Percentiles rank a stretch among this genome's conserved stretches.
Evolutionary conservation across 2,888 invertebrate species (phyloP).

Genomic region (Rhimphoctona megacephalus): DNA sequence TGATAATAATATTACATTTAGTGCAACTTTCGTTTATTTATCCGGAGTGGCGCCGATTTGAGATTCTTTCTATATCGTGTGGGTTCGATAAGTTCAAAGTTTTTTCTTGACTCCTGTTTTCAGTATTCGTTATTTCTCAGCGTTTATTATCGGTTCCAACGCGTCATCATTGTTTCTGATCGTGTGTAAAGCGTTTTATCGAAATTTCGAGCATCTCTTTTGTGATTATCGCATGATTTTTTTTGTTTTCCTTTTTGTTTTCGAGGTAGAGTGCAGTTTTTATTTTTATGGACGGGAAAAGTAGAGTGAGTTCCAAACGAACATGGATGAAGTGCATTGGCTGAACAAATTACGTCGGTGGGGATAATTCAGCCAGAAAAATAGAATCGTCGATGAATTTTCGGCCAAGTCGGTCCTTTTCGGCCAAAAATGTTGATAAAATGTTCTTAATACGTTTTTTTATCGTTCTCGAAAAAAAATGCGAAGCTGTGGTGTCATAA

Average conservation of each 20-base stretch:
- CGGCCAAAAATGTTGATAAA: not conserved
- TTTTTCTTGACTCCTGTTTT: not conserved
- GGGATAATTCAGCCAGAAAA: not conserved
- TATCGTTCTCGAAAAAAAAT: not conserved
- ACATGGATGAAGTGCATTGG: not conserved
- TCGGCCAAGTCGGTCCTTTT: not conserved
- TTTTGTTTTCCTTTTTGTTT: not conserved
- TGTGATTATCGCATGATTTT: not conserved
- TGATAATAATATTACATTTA: too few relatives aligned
- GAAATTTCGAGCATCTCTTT: not conserved
- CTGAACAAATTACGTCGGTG: not conserved
- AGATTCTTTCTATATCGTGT: not conserved
- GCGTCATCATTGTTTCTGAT: not conserved
- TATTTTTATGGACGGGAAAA: not conserved
- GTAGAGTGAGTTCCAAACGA: not conserved
- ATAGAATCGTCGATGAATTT: not conserved
- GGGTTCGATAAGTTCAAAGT: not conserved
- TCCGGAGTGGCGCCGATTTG: not conserved
- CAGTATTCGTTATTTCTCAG: not conserved
- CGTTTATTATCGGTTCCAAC: not conserved
- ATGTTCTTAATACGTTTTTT: not conserved
- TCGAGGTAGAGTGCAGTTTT: not conserved
- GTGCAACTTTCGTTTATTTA: not conserved
- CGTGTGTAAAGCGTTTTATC: not conserved
- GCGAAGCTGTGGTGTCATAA: not conserved